These are phyloP conservation scores for Chamaea fasciata DNA, from an alignment of 2,113 vertebrate genomes.

Conservation along the genomic window DNA sequence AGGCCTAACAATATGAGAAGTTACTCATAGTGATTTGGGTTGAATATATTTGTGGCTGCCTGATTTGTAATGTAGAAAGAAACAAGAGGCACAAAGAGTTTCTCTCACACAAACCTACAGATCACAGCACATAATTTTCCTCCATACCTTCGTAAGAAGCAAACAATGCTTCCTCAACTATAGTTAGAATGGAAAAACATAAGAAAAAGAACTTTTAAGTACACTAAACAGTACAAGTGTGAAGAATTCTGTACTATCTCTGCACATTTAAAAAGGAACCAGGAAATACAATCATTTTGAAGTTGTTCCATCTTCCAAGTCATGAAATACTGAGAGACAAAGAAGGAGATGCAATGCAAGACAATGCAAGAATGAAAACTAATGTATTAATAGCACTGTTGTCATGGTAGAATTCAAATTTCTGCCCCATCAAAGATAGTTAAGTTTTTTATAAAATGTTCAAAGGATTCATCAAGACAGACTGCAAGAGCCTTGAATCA, in stretches of 20 bases:
- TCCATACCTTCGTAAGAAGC: neutral
- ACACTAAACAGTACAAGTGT: neutral
- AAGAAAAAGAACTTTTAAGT: neutral
- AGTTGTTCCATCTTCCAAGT: neutral
- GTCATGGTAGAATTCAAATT: neutral
- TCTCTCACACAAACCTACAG: neutral
- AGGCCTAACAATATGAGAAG: neutral
- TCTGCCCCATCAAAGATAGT: neutral
- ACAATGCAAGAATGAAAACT: neutral
- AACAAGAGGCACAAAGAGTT: neutral
- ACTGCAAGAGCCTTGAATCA: neutral
- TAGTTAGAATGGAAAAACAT: neutral
- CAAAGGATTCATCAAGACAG: neutral
- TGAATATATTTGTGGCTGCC: neutral
- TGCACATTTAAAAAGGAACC: neutral
- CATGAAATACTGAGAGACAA: neutral
- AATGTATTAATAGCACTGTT: neutral
- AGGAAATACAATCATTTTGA: neutral
- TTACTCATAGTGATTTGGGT: neutral
- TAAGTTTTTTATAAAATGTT: neutral
- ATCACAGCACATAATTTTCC: neutral
- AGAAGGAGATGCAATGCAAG: too few relatives aligned
- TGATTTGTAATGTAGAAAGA: neutral
- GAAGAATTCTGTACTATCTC: neutral
- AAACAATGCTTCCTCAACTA: neutral